These are phyloP conservation scores for Graphium colonna DNA, from an alignment of 2,888 invertebrate species.

Conservation along the genomic window DNA sequence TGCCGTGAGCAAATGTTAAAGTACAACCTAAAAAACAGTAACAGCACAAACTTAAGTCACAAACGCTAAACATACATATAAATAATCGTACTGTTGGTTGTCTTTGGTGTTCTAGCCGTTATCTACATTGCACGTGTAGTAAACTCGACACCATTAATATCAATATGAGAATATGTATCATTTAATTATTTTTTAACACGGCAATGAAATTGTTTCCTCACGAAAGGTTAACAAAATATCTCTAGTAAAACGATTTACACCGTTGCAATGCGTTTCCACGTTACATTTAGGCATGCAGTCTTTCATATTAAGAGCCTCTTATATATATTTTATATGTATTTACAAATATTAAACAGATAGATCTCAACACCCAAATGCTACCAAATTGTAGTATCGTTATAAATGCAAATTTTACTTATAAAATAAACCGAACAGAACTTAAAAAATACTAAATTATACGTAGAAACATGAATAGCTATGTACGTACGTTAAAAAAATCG, in stretches of 20 bases:
- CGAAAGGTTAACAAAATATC: neutral
- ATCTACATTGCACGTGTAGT: slow-evolving; percentile 40
- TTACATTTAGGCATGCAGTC: slow-evolving; percentile 5
- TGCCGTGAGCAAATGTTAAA: slow-evolving; percentile 17
- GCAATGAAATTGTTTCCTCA: neutral
- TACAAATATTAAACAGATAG: too few species aligned
- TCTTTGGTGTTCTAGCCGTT: slow-evolving; percentile 80
- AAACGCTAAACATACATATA: slow-evolving; percentile 40
- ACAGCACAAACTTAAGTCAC: slow-evolving; percentile 41
- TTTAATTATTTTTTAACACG: neutral
- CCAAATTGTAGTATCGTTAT: too few species aligned
- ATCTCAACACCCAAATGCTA: too few species aligned
- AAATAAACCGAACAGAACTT: too few species aligned
- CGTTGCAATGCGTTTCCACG: neutral
- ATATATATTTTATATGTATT: slow-evolving; percentile 4
- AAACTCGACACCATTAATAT: slow-evolving; percentile 36
- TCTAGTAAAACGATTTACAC: slow-evolving; percentile 6
- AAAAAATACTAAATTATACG: too few species aligned
- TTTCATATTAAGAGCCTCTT: slow-evolving; percentile 13
- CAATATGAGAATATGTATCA: slow-evolving; percentile 1
- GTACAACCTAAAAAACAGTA: slow-evolving; percentile 29
- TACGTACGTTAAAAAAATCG: too few species aligned
- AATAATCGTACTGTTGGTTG: slow-evolving; percentile 43
- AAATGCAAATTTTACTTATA: too few species aligned
- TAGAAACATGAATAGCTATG: too few species aligned